phyloP scores from a whole-genome alignment of 2,888 invertebrate genomes.

The Brachypterus glaber region DNA sequence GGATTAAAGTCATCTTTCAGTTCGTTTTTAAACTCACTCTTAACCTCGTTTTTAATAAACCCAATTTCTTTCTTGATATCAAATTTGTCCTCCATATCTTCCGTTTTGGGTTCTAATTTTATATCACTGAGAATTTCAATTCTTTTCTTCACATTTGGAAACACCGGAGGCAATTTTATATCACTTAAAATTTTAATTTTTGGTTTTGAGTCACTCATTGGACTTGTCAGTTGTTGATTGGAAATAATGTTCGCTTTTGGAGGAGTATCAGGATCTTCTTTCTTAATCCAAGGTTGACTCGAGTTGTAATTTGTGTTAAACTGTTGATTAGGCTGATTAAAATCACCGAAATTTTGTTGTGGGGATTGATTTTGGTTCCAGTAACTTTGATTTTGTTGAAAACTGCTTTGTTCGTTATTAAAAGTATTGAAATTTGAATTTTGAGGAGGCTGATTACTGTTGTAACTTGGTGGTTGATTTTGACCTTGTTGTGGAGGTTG shows the following conservation, averaged over 20 bases:
- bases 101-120: constrained; percentile 37
- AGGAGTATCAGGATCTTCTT: constrained; percentile 32
- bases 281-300: constrained; percentile 33
- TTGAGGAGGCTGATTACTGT: too few species aligned
- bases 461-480: constrained; percentile 14
- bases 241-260: constrained; percentile 19
- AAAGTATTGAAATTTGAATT: constrained; percentile 15
- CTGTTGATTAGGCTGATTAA: constrained; percentile 27
- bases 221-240: constrained; percentile 22
- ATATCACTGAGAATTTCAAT: constrained; percentile 39
- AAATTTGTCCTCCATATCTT: constrained; percentile 44
- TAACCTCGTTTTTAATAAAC: constrained; percentile 36
- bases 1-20: constrained; percentile 19
- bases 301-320: constrained; percentile 27
- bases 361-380: constrained; percentile 22
- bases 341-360: constrained; percentile 19
- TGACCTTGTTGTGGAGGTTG: constrained; percentile 15
- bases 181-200: constrained; percentile 41
- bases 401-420: constrained; percentile 17
- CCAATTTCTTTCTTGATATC: constrained; percentile 45
- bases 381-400: constrained; percentile 17
- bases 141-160: constrained; percentile 28
- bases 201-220: constrained; percentile 36
- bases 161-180: constrained; percentile 36
- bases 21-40: constrained; percentile 24